Evolutionary conservation across 2,113 vertebrate species (phyloP).

Genomic region (Chaetodon trifascialis): DNA sequence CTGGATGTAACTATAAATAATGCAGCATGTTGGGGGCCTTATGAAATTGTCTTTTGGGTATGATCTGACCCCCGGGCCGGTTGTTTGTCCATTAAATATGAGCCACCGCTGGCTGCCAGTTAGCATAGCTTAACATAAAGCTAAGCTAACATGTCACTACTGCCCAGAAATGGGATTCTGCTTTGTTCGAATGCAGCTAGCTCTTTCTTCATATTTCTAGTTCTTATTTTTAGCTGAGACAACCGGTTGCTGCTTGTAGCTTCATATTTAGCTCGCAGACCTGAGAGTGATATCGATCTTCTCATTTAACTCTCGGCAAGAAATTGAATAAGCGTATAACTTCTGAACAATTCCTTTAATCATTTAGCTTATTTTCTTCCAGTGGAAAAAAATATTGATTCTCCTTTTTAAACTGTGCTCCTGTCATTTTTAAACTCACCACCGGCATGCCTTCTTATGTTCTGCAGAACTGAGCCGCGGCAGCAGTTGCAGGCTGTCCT

Average conservation of each 20-base stretch:
- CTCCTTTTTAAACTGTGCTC: background rate
- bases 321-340: background rate
- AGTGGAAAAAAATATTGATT: background rate
- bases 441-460: background rate
- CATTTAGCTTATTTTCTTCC: background rate
- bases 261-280: background rate
- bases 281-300: too few species aligned
- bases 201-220: background rate
- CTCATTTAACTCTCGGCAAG: background rate
- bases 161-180: background rate
- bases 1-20: background rate
- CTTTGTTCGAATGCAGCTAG: background rate
- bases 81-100: slow-evolving; percentile 4
- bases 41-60: background rate
- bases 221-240: background rate
- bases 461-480: background rate
- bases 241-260: background rate
- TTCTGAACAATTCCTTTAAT: background rate
- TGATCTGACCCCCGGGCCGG: background rate
- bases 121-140: background rate
- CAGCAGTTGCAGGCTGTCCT: slow-evolving; percentile 14
- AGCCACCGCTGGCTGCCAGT: background rate
- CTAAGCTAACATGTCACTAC: background rate
- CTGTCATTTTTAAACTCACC: background rate
- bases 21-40: background rate